A percentile compares a stretch with the other conserved stretches of the same genome.
phyloP scores from a whole-genome alignment of 1,140 invertebrate species.

The Neelides sp. region DNA sequence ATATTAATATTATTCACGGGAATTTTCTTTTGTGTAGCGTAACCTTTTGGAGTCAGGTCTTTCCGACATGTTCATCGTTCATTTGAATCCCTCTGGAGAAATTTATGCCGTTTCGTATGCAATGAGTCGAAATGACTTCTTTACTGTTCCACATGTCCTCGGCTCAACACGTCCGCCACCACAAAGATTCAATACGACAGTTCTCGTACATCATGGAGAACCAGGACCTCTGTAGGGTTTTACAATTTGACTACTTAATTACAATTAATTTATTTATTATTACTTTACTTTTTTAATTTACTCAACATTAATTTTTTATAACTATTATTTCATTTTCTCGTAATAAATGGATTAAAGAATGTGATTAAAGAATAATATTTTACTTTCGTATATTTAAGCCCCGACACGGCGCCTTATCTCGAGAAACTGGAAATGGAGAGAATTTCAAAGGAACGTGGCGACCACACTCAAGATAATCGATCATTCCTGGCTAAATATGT shows the following conservation, averaged over 20 bases:
- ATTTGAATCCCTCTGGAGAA: constrained; percentile 55
- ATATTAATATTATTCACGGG: too few species aligned
- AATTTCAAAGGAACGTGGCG: constrained; percentile 75
- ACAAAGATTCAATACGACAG: constrained; percentile 53
- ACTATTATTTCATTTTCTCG: too few species aligned
- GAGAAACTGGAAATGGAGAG: constrained; percentile 80
- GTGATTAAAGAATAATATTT: background rate
- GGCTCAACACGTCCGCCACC: constrained; percentile 12
- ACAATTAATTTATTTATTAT: too few species aligned
- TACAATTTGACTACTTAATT: background rate
- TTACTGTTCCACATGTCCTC: constrained; percentile 18
- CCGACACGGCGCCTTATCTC: constrained; percentile 82
- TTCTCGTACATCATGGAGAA: constrained; percentile 56
- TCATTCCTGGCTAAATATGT: constrained; percentile 96
- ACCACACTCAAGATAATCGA: constrained; percentile 70
- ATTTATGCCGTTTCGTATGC: constrained; percentile 48
- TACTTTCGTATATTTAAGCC: constrained; percentile 43
- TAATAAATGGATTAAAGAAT: background rate
- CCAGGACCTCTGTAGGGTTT: constrained; percentile 42
- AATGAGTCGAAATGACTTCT: constrained; percentile 16
- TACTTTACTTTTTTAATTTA: too few species aligned
- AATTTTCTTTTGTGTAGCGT: constrained; percentile 47
- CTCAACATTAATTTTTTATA: too few species aligned
- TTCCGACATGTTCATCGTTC: constrained; percentile 55
- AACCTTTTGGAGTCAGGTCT: constrained; percentile 49